phyloP scores from a whole-genome alignment of 2,797 vertebrate species.

The Tarsius wallacei region DNA sequence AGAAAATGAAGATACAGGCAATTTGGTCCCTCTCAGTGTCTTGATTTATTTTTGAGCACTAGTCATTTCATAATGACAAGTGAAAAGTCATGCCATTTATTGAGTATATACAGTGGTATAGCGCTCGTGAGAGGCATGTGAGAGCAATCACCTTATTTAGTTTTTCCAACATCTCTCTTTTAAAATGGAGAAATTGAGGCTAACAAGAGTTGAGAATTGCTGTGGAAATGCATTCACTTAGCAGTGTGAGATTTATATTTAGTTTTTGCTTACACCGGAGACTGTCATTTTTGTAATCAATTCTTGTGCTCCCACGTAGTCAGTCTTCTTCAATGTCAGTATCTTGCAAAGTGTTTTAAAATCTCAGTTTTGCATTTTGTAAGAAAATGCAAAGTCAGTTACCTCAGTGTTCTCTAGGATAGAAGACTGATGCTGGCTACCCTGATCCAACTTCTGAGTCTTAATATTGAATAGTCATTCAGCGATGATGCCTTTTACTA shows the following conservation, averaged over 20 bases:
- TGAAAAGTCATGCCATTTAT: neutral
- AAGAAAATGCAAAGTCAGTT: neutral
- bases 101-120: neutral
- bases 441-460: neutral
- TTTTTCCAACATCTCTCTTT: neutral
- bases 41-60: neutral
- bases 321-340: neutral
- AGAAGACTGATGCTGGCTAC: neutral
- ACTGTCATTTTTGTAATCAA: neutral
- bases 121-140: neutral
- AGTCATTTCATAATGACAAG: neutral
- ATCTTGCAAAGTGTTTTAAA: neutral
- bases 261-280: neutral
- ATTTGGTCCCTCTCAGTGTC: neutral
- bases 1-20: neutral
- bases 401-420: neutral
- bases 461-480: neutral
- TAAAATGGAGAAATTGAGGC: neutral
- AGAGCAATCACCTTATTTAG: neutral
- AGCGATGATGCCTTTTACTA: neutral
- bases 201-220: neutral
- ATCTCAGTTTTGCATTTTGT: neutral
- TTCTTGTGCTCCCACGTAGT: neutral
- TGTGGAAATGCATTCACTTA: neutral
- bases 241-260: neutral